Conservation (phyloP, 2,797 vertebrate species). For the Peromyscus melanophrys region DNA sequence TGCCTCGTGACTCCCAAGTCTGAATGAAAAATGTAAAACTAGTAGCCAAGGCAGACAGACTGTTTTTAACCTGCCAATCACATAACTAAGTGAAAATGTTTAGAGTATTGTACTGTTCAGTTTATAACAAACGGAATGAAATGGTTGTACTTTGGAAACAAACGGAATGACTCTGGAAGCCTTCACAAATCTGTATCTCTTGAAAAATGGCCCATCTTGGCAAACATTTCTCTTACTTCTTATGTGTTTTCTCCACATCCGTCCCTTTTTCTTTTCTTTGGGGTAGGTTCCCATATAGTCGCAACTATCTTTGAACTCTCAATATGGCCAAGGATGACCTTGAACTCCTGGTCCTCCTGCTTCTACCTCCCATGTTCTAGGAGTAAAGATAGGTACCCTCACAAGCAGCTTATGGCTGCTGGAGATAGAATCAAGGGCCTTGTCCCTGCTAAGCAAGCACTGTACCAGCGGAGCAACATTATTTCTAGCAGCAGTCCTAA, state of each 20-base stretch:
- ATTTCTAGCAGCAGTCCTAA: not conserved
- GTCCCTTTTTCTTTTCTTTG: not conserved
- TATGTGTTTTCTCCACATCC: not conserved
- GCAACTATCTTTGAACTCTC: not conserved
- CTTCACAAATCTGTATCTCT: not conserved
- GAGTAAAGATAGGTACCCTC: not conserved
- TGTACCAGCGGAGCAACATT: rapidly evolving
- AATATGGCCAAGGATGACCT: not conserved
- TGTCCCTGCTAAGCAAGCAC: not conserved
- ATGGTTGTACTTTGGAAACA: slow-evolving; percentile 42
- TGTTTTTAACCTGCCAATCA: slow-evolving; percentile 42
- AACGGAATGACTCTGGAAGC: not conserved
- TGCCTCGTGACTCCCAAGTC: not conserved
- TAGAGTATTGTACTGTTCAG: not conserved
- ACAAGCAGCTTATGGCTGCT: not conserved
- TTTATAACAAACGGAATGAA: not conserved
- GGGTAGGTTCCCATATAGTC: not conserved
- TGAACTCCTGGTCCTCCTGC: not conserved
- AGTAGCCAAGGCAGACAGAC: not conserved
- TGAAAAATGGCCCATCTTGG: not conserved
- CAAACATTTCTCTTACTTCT: not conserved
- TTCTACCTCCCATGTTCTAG: not conserved
- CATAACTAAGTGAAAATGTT: slow-evolving; percentile 12
- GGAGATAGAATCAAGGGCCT: not conserved
- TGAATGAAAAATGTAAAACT: slow-evolving; percentile 39